Conservation (phyloP, 2,113 vertebrate genomes). For the Hipposideros armiger region DNA sequence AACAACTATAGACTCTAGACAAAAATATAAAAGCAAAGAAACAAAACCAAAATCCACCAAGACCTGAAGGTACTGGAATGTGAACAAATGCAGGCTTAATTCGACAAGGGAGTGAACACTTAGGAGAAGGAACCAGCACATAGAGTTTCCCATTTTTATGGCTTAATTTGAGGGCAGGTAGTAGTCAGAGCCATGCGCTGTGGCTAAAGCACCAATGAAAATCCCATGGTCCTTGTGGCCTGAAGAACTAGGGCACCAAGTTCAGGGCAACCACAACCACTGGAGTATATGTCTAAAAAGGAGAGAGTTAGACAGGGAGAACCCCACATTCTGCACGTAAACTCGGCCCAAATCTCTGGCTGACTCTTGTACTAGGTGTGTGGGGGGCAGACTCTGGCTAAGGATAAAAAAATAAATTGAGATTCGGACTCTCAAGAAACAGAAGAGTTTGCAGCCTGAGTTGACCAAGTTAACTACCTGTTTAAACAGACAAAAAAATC, state of each 20-base stretch:
- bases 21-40: slow-evolving; percentile 26
- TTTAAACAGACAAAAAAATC: background rate
- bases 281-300: background rate
- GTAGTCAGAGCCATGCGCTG: background rate
- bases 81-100: background rate
- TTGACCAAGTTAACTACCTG: background rate
- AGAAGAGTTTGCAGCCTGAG: background rate
- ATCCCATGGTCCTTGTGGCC: background rate
- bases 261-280: background rate
- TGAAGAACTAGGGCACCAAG: background rate
- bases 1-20: background rate
- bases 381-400: background rate
- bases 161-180: background rate
- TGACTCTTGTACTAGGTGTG: background rate
- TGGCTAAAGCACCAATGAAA: background rate
- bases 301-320: background rate
- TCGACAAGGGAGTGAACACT: background rate
- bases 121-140: background rate
- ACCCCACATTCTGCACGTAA: background rate
- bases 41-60: background rate
- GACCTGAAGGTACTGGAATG: background rate
- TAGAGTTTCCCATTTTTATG: background rate
- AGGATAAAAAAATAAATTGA: background rate
- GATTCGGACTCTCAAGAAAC: background rate
- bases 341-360: background rate